Evolutionary conservation across 2,888 invertebrate genomes (phyloP).

Genomic region (Metallyticus violacea): DNA sequence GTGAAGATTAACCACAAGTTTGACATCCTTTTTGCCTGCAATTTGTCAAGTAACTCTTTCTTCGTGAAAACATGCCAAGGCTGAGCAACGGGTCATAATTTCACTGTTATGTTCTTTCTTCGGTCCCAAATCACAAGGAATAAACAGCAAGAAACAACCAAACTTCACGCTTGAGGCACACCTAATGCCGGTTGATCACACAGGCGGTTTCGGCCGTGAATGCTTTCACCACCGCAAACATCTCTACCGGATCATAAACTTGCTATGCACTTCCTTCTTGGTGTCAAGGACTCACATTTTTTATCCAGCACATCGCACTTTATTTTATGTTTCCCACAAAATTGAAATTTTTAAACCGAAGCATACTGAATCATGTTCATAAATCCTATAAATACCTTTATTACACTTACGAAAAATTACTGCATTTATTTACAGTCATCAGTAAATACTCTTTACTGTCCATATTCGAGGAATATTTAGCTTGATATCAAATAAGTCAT

Average conservation of each 20-base stretch:
- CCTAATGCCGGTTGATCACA: not conserved
- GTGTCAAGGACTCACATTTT: not conserved
- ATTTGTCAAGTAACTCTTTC: not conserved
- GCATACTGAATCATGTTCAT: too few species aligned
- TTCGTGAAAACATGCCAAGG: not conserved
- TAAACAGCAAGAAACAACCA: not conserved
- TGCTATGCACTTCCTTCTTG: not conserved
- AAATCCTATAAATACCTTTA: too few species aligned
- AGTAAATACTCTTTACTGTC: too few species aligned
- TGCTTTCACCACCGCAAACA: not conserved
- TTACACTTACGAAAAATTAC: too few species aligned
- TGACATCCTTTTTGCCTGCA: not conserved
- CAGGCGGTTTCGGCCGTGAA: not conserved
- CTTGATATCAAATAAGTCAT: too few species aligned
- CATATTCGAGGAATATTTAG: too few species aligned
- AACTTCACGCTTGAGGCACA: not conserved
- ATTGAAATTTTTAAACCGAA: too few species aligned
- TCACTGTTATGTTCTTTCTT: not conserved
- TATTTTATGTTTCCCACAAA: too few species aligned
- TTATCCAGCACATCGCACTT: too few species aligned
- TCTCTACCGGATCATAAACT: not conserved
- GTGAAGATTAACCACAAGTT: not conserved
- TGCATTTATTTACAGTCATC: too few species aligned
- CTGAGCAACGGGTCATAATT: not conserved
- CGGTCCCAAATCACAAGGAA: not conserved